Conservation (phyloP, 2,888 invertebrate species). For the Pandemis heparana region DNA sequence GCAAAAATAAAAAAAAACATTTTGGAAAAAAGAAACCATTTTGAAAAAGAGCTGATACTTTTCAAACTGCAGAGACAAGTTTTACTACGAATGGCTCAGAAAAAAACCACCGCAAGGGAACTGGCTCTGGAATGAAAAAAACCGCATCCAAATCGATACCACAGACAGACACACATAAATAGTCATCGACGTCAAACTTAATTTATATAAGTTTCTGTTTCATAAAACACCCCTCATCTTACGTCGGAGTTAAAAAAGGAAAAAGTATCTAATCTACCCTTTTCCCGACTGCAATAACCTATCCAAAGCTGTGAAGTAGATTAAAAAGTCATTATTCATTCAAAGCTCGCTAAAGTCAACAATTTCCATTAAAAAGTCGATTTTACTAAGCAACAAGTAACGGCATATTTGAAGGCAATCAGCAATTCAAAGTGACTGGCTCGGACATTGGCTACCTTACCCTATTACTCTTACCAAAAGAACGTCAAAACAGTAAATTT, state of each 20-base stretch:
- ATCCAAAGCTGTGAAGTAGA: constrained; percentile 46
- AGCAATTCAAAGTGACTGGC: constrained; percentile 62
- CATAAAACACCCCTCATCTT: background rate
- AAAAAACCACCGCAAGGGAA: too few species aligned
- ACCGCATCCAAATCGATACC: too few species aligned
- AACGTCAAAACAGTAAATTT: background rate
- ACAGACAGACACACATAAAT: too few species aligned
- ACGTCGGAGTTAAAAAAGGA: background rate
- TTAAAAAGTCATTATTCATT: constrained; percentile 57
- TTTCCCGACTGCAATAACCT: background rate
- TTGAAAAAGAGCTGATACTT: too few species aligned
- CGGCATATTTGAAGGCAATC: constrained; percentile 61
- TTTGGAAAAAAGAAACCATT: too few species aligned
- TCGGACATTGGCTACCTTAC: constrained; percentile 54
- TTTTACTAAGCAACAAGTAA: constrained; percentile 63
- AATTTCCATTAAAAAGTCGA: constrained; percentile 62
- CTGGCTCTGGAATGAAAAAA: too few species aligned
- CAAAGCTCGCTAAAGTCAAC: constrained; percentile 58
- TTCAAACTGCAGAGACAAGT: too few species aligned
- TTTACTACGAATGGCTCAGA: too few species aligned
- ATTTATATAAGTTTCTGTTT: background rate
- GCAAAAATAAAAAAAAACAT: too few species aligned
- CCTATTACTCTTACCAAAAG: constrained; percentile 35
- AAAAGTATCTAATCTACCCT: background rate
- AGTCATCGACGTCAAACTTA: too few species aligned